Evolutionary conservation across 2,888 invertebrate genomes (phyloP).

Genomic region (Euzetes globulus): DNA sequence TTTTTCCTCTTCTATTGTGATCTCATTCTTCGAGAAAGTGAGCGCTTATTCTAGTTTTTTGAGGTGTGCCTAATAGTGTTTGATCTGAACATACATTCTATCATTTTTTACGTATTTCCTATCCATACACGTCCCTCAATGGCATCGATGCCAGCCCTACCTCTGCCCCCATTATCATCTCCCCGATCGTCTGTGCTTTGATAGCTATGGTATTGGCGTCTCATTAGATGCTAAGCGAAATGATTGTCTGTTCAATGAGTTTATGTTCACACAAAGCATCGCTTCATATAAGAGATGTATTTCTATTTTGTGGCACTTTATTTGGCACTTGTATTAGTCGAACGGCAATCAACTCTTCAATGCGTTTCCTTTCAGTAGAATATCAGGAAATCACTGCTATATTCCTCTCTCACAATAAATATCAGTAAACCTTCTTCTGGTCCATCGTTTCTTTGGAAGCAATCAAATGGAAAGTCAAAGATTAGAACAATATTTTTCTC

Average conservation of each 20-base stretch:
- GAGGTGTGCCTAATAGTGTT: constrained; percentile 22
- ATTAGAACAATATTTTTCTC: constrained; percentile 19
- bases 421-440: constrained; percentile 10
- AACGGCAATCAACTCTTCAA: constrained; percentile 22
- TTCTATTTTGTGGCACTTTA: not conserved
- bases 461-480: constrained; percentile 26
- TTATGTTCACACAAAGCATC: not conserved
- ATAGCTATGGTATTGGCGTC: constrained; percentile 15
- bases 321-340: constrained; percentile 11
- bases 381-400: constrained; percentile 29
- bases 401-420: constrained; percentile 22
- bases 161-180: constrained; percentile 13
- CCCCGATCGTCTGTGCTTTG: not conserved
- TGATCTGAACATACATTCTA: constrained; percentile 3
- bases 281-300: not conserved
- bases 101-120: constrained; percentile 4
- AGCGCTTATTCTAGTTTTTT: not conserved
- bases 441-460: constrained; percentile 13
- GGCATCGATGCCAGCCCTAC: constrained; percentile 7
- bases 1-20: not conserved
- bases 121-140: not conserved
- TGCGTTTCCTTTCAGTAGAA: constrained; percentile 3
- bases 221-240: constrained; percentile 15
- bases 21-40: not conserved
- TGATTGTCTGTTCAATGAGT: constrained; percentile 18